phyloP scores from a whole-genome alignment of 2,797 vertebrate genomes.

The Dendrocincla tyrannina region DNA sequence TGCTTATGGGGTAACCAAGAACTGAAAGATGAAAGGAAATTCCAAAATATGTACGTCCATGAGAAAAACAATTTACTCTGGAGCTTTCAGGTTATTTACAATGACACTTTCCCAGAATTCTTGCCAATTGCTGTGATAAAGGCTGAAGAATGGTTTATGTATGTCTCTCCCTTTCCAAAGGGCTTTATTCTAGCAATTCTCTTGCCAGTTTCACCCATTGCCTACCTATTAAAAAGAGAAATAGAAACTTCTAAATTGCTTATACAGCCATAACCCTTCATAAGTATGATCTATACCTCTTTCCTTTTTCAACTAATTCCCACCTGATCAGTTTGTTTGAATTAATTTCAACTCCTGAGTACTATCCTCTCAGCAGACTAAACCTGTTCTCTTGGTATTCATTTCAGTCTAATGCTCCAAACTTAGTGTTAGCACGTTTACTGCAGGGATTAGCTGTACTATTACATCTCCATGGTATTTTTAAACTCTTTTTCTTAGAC shows the following conservation, averaged over 20 bases:
- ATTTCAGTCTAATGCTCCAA: not conserved
- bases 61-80: not conserved
- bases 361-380: not conserved
- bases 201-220: not conserved
- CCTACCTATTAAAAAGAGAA: not conserved
- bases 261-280: not conserved
- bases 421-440: not conserved
- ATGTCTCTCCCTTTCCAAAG: not conserved
- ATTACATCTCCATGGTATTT: not conserved
- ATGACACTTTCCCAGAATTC: not conserved
- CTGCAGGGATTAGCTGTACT: not conserved
- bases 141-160: not conserved
- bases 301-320: slow-evolving; percentile 1
- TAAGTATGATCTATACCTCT: not conserved
- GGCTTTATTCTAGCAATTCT: not conserved
- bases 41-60: not conserved
- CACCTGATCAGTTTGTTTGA: not conserved
- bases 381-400: not conserved
- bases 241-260: not conserved
- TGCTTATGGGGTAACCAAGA: not conserved
- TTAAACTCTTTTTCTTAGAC: not conserved
- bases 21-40: not conserved
- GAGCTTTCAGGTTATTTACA: not conserved
- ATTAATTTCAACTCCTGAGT: not conserved
- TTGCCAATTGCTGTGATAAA: not conserved